phyloP scores from a whole-genome alignment of 2,797 vertebrate genomes.

The Coluber constrictor region DNA sequence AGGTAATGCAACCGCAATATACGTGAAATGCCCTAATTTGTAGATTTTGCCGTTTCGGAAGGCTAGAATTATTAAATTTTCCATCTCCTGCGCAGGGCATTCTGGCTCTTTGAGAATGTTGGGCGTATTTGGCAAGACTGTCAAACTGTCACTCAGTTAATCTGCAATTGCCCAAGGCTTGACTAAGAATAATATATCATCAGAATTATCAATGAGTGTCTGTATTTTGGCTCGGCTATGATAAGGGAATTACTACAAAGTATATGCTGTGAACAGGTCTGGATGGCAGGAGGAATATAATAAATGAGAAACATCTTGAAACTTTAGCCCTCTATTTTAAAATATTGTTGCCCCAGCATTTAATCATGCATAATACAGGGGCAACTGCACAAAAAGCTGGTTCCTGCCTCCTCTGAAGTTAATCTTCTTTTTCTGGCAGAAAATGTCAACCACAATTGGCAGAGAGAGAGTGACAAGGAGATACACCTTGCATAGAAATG shows the following conservation, averaged over 20 bases:
- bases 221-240: background rate
- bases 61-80: background rate
- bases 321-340: background rate
- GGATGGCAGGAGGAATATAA: background rate
- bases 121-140: background rate
- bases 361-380: background rate
- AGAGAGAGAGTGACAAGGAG: background rate
- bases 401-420: background rate
- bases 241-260: constrained; percentile 8
- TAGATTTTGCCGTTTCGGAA: background rate
- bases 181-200: background rate
- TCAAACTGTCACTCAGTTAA: constrained; percentile 7
- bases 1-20: background rate
- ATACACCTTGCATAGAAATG: background rate
- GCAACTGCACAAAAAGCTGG: background rate
- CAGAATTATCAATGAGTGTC: background rate
- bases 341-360: background rate
- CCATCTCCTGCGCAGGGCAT: background rate
- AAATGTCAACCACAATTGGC: background rate
- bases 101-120: background rate
- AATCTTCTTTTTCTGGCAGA: constrained; percentile 2
- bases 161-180: background rate
- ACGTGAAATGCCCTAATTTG: background rate
- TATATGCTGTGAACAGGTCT: background rate
- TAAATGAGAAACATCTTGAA: background rate